Base-by-base conservation (phyloP, 2,888 invertebrate species). In the Toxonevra muliebris region DNA sequence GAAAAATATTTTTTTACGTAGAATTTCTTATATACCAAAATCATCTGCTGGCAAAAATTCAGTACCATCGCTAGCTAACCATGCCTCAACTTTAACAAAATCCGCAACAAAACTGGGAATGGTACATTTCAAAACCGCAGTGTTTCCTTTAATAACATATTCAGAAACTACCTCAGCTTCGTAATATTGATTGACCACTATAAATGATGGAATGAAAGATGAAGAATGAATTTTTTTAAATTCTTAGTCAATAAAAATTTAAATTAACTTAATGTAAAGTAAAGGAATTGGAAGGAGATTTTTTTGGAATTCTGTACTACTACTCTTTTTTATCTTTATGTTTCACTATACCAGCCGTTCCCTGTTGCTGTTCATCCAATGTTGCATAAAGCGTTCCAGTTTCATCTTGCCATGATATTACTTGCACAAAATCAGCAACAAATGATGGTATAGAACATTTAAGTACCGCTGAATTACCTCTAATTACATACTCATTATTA, bases 51-150 rank as follows among this genome's bases (percentile, higher is more conserved):
- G 90, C 80, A 90, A 87, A 85, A 91, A 93, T 85, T 91, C 90
- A 77, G 90, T 89, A 74, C 89, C 90, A 76, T 89, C 88, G 68
- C 89, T 89, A 78, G 88, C 87, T 73, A 89, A 86, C 95, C 95
- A 95, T 73, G 93, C 91, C 82, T 93, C 92, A 63, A 97, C 95
- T 83, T 91, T 91, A 62, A 97, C 93, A 86, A 95, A 96, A 87
- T 96, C 96, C 55, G 93, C 92, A 68, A 95, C 94, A 85, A 95
- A 95, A 73, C 93, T 93, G 41, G 95, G 95, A 79, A 95, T 94
- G 80, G 93, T 94, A 87, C 95, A 95, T 85, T 94, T 94, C 57
- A 95, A 87, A 66, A 95, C 92, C 12, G 94, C 95, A 42, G 93
- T 91, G 83, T 95, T 95, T 63, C 95, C 94, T 76, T 92, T 89